phyloP scores from a whole-genome alignment of 2,113 vertebrate genomes.

The Thunnus maccoyii region DNA sequence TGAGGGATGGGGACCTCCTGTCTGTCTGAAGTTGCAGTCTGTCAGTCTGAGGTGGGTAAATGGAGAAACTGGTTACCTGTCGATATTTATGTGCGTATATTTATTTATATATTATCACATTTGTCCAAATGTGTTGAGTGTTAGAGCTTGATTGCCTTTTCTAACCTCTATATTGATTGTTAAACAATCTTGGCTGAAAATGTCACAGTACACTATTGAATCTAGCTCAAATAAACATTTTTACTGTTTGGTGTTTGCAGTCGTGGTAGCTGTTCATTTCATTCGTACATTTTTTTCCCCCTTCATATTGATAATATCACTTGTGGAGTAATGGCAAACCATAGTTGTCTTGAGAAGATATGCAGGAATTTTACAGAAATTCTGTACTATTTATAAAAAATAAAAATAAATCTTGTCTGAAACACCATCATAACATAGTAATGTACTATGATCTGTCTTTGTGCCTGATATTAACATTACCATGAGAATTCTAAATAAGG shows the following conservation, averaged over 20 bases:
- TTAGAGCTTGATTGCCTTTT: background rate
- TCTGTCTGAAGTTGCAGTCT: constrained; percentile 69
- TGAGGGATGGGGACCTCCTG: constrained; percentile 59
- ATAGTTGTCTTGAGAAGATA: constrained; percentile 4
- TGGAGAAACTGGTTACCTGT: constrained; percentile 5
- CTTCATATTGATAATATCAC: background rate
- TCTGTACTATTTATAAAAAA: background rate
- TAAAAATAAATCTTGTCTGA: background rate
- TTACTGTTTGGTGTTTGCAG: background rate
- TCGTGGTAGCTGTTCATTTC: background rate
- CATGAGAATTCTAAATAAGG: constrained; percentile 71
- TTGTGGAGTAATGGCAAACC: background rate
- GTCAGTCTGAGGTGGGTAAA: constrained; percentile 78
- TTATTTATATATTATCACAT: background rate
- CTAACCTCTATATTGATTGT: background rate
- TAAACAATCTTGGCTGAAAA: constrained; percentile 1
- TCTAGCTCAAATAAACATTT: constrained; percentile 5
- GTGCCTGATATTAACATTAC: constrained; percentile 13
- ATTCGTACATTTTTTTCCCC: background rate
- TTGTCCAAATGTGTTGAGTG: background rate
- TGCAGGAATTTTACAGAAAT: background rate
- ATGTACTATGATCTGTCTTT: background rate
- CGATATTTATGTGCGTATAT: background rate
- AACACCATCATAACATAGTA: background rate
- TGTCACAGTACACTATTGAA: background rate